These are phyloP conservation scores for Butorides virescens DNA, from an alignment of 2,113 vertebrate genomes.

Conservation along the genomic window DNA sequence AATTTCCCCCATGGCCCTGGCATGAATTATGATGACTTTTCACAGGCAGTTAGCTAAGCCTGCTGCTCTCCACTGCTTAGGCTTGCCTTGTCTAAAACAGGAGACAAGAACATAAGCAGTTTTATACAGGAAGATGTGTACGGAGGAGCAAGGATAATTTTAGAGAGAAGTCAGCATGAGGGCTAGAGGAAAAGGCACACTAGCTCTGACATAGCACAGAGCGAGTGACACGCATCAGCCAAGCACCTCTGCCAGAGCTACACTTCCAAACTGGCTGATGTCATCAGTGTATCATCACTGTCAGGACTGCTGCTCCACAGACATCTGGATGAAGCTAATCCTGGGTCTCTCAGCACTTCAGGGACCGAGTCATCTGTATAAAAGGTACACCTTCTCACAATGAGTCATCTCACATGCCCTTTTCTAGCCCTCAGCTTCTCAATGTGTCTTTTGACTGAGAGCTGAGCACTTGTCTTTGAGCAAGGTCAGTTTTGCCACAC, in stretches of 20 bases:
- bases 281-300: background rate
- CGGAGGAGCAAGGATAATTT: background rate
- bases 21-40: background rate
- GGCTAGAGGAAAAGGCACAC: background rate
- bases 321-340: background rate
- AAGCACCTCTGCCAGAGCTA: background rate
- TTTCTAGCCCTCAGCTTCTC: background rate
- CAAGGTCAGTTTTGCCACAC: background rate
- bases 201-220: background rate
- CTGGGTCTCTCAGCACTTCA: background rate
- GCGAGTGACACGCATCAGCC: rapidly evolving
- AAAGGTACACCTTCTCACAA: background rate
- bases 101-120: background rate
- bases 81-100: background rate
- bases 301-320: background rate
- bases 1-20: background rate
- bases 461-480: background rate
- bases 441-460: background rate
- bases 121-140: background rate
- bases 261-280: background rate
- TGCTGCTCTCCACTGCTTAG: background rate
- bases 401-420: background rate
- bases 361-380: background rate
- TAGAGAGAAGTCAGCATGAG: background rate
- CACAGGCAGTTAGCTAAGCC: background rate